Conservation (phyloP, 2,797 vertebrate species). For the Tamandua tetradactyla region DNA sequence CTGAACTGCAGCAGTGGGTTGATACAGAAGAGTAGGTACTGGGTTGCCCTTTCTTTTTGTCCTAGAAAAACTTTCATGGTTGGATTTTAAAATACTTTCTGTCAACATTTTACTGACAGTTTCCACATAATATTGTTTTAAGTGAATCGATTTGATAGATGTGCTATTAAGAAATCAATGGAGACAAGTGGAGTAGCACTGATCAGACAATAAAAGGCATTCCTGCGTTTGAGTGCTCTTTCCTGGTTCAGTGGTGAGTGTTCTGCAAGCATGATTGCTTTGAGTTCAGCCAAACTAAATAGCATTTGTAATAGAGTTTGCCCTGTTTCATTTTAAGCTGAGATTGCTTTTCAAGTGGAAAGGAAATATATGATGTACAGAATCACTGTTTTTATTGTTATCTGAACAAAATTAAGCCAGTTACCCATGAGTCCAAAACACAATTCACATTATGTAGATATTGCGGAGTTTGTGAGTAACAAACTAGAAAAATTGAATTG, state of each 20-base stretch:
- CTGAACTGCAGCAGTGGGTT: constrained; percentile 42
- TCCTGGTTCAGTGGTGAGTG: not conserved
- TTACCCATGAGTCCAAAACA: not conserved
- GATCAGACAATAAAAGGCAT: not conserved
- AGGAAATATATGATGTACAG: not conserved
- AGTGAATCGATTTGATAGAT: not conserved
- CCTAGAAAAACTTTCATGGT: not conserved
- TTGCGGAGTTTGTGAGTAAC: no score
- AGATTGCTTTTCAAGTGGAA: not conserved
- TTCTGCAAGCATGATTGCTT: not conserved
- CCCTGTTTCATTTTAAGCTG: constrained; percentile 7
- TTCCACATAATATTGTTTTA: not conserved
- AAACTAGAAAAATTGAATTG: not conserved
- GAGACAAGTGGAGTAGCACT: not conserved
- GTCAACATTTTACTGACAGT: not conserved
- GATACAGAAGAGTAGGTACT: not conserved
- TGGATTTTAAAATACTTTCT: not conserved
- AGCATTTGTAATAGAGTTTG: not conserved
- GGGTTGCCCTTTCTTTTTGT: not conserved
- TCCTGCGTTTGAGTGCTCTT: not conserved
- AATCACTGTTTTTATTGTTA: not conserved
- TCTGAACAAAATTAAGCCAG: constrained; percentile 5
- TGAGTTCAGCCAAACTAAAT: not conserved
- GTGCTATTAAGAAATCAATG: not conserved
- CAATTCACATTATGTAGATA: not conserved